phyloP scores from a whole-genome alignment of 1,140 invertebrate species.

The Macrobrachium nipponense region DNA sequence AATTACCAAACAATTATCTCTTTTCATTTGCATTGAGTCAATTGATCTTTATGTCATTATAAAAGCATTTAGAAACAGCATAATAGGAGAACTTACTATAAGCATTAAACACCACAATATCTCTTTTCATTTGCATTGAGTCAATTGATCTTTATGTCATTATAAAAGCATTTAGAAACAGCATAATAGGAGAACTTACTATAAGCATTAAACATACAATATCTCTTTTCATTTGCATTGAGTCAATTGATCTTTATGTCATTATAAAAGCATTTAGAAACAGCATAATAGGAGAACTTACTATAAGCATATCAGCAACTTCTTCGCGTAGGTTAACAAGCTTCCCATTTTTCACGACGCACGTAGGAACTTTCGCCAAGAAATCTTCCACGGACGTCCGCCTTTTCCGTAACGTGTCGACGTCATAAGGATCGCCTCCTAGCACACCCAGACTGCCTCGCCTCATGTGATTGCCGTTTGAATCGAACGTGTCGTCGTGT shows the following conservation, averaged over 20 bases:
- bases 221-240: not conserved
- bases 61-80: too few relatives aligned
- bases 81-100: too few relatives aligned
- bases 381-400: conserved; percentile 63
- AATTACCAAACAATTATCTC: too few relatives aligned
- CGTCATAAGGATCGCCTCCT: conserved; percentile 48
- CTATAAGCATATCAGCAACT: conserved; percentile 64
- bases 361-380: conserved; percentile 61
- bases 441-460: conserved; percentile 60
- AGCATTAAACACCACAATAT: too few relatives aligned
- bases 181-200: too few relatives aligned
- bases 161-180: too few relatives aligned
- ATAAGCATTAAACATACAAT: too few relatives aligned
- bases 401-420: conserved; percentile 62
- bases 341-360: conserved; percentile 63
- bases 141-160: too few relatives aligned
- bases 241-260: not conserved
- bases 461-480: conserved; percentile 56
- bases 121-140: too few relatives aligned
- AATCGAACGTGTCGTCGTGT: conserved; percentile 57
- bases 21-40: too few relatives aligned
- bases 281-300: not conserved
- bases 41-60: too few relatives aligned
- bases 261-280: not conserved
- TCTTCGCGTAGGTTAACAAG: conserved; percentile 63